Evolutionary conservation across 1,140 invertebrate genomes (phyloP).

Genomic region (Rhynchophorus ferrugineus): DNA sequence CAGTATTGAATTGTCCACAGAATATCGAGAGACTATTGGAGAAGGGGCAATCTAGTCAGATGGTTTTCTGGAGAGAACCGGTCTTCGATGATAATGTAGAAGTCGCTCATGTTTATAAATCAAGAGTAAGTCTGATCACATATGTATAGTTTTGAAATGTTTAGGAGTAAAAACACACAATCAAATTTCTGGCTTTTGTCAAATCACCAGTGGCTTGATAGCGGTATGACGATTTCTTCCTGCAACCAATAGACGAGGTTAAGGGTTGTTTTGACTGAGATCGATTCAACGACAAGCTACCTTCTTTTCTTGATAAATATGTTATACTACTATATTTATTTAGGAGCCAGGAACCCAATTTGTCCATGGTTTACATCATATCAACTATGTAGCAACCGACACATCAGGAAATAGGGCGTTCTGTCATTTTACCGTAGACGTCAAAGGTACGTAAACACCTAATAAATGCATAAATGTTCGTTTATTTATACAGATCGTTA

Average conservation of each 20-base stretch:
- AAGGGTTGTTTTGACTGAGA: too few species aligned
- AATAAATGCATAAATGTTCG: too few species aligned
- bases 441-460: slow-evolving; percentile 46
- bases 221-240: background rate
- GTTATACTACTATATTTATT: too few species aligned
- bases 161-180: too few species aligned
- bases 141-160: too few species aligned
- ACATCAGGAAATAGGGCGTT: slow-evolving; percentile 51
- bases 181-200: too few species aligned
- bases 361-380: slow-evolving; percentile 50
- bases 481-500: too few species aligned
- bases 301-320: slow-evolving; percentile 15
- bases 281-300: too few species aligned
- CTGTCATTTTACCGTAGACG: slow-evolving; percentile 55
- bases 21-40: slow-evolving; percentile 53
- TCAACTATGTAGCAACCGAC: slow-evolving; percentile 57
- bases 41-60: slow-evolving; percentile 46
- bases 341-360: slow-evolving; percentile 54
- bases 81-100: slow-evolving; percentile 56
- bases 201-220: background rate
- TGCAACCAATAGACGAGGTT: too few species aligned
- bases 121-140: slow-evolving; percentile 47
- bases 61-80: slow-evolving; percentile 62
- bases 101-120: slow-evolving; percentile 52
- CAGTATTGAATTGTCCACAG: slow-evolving; percentile 52